These are phyloP conservation scores for Lasiommata megera DNA, from an alignment of 2,888 invertebrate genomes.

Conservation along the genomic window DNA sequence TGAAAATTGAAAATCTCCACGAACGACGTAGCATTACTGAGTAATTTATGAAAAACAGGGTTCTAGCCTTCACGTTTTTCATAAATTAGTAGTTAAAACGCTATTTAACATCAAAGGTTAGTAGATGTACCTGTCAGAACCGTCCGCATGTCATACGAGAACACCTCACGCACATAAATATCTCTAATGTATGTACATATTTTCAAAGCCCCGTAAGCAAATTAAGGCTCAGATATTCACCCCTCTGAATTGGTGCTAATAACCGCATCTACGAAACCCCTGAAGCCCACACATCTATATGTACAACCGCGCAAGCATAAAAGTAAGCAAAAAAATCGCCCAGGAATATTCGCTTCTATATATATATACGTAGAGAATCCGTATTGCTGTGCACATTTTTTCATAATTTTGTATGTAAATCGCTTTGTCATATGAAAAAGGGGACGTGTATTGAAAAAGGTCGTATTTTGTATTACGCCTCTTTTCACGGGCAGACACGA, in stretches of 20 bases:
- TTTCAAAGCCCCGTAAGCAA: slow-evolving; percentile 65
- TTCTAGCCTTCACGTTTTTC: no score
- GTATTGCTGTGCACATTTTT: slow-evolving; percentile 27
- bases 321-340: slow-evolving; percentile 38
- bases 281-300: slow-evolving; percentile 27
- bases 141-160: slow-evolving; percentile 26
- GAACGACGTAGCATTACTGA: no score
- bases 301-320: slow-evolving; percentile 13
- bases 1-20: no score
- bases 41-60: no score
- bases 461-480: slow-evolving; percentile 33
- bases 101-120: slow-evolving; percentile 29
- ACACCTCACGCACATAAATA: slow-evolving; percentile 28
- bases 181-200: slow-evolving; percentile 62
- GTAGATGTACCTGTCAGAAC: slow-evolving; percentile 26
- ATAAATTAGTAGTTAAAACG: neutral
- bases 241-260: slow-evolving; percentile 77
- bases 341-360: slow-evolving; percentile 20
- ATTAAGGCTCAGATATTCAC: slow-evolving; percentile 75
- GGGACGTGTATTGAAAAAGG: slow-evolving; percentile 38
- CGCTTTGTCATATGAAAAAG: slow-evolving; percentile 41
- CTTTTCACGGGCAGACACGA: slow-evolving; percentile 34
- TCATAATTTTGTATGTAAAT: slow-evolving; percentile 37
- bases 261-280: slow-evolving; percentile 52
- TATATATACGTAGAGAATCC: slow-evolving; percentile 2